These are phyloP conservation scores for Euzophera pinguis DNA, from an alignment of 2,888 invertebrate species.

Conservation along the genomic window DNA sequence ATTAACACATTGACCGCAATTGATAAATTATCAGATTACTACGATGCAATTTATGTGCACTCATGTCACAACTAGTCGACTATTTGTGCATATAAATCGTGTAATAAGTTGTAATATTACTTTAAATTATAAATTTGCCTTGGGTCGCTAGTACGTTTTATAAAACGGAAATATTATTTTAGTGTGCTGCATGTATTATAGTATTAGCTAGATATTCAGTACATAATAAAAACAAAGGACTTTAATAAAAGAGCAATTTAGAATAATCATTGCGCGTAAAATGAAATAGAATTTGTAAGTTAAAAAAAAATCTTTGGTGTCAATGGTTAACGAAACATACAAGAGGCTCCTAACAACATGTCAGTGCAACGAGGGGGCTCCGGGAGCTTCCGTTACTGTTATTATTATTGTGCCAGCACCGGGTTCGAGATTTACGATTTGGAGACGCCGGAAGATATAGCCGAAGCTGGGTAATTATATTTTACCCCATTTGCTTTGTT, in stretches of 20 bases:
- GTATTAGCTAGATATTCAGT: neutral
- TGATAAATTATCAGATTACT: constrained; percentile 12
- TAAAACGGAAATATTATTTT: no score
- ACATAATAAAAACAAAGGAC: no score
- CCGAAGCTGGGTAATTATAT: constrained; percentile 27
- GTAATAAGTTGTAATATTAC: neutral
- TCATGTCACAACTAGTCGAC: constrained; percentile 38
- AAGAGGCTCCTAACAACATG: constrained; percentile 35
- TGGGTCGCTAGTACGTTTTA: no score
- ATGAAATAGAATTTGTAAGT: neutral
- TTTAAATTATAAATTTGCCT: no score
- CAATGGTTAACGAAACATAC: constrained; percentile 44
- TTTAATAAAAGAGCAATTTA: neutral
- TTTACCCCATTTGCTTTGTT: no score
- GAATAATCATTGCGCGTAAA: neutral
- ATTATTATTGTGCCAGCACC: constrained; percentile 57
- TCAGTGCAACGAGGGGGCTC: constrained; percentile 57
- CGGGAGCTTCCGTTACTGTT: constrained; percentile 60
- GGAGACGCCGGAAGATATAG: constrained; percentile 45
- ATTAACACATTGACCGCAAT: constrained; percentile 18
- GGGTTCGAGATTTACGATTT: constrained; percentile 72
- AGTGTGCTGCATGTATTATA: neutral
- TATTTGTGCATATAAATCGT: neutral
- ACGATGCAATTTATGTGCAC: constrained; percentile 16
- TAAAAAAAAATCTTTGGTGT: constrained; percentile 29